These are phyloP conservation scores for Acleris sparsana DNA, from an alignment of 2,888 invertebrate species.

Conservation along the genomic window DNA sequence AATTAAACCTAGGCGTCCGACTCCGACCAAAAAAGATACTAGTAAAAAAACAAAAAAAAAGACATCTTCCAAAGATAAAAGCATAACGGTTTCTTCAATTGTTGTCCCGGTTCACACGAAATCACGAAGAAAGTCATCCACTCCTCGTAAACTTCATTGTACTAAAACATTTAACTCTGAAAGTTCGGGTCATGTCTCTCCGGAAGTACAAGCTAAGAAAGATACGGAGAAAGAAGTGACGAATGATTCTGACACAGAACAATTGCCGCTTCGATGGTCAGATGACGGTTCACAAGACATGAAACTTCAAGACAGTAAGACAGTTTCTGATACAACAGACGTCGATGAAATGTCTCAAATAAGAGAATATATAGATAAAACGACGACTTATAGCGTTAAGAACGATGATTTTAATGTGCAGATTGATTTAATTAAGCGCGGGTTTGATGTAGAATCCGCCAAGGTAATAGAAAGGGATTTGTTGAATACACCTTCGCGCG, in stretches of 20 bases:
- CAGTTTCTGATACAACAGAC: slow-evolving; percentile 47
- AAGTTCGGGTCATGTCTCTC: slow-evolving; percentile 58
- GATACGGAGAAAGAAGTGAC: slow-evolving; percentile 40
- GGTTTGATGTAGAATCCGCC: slow-evolving; percentile 74
- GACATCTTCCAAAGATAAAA: slow-evolving; percentile 55
- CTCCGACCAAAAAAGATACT: slow-evolving; percentile 58
- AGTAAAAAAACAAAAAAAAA: slow-evolving; percentile 51
- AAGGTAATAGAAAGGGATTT: slow-evolving; percentile 76
- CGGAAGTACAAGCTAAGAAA: slow-evolving; percentile 47
- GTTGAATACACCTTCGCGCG: slow-evolving; percentile 57
- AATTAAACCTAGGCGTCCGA: slow-evolving; percentile 66
- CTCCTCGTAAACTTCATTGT: slow-evolving; percentile 74
- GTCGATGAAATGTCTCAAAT: slow-evolving; percentile 72
- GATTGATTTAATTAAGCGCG: slow-evolving; percentile 68
- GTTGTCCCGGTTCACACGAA: slow-evolving; percentile 59
- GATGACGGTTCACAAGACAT: slow-evolving; percentile 71
- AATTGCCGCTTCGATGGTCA: slow-evolving; percentile 66
- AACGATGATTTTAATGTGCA: slow-evolving; percentile 55
- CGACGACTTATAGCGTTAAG: not conserved
- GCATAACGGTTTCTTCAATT: slow-evolving; percentile 40
- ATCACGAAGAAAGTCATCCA: slow-evolving; percentile 78
- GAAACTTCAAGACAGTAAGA: slow-evolving; percentile 47
- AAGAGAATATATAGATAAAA: slow-evolving; percentile 65
- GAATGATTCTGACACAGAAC: slow-evolving; percentile 67
- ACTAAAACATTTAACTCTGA: slow-evolving; percentile 65